Evolutionary conservation across 2,888 invertebrate species (phyloP), one percentile per base, ranked within the genome.

Genomic region (Acleris emargana): DNA sequence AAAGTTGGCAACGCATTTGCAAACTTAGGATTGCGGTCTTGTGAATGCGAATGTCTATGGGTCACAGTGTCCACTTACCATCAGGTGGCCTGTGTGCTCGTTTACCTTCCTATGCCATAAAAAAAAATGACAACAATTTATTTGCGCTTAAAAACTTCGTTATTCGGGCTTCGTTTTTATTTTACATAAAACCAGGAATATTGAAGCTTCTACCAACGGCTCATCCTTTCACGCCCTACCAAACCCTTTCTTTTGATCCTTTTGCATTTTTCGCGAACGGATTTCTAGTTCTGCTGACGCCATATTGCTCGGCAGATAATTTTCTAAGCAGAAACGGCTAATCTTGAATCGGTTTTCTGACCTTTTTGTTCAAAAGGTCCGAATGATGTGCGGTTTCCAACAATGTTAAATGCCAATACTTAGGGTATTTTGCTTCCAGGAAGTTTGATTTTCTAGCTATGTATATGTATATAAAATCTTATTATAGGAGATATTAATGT

Each of bases 271-370:
- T 51, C 55, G 61, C 61, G 47, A 66, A 51, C 45, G 57, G 66
- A 62, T 16, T 42, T 55, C 63, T 68, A 66, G 58, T 67, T 64
- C 67, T 50, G 68, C 53, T 58, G 67, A 64, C 55, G 68, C 59
- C 25, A 55, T 62, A 63, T 72, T 72, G 73, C 69, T 73, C 68
- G 67, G 62, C 68, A 69, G 73, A 74, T 75, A 70, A 74, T 76
- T 73, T 76, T 67, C 64, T 58, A 59, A 59, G 68, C 68, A 70
- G 73, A 73, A 77, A 73, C 50, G 60, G 70, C 73, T 73, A 77
- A 74, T 75, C 73, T 71, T 62, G 67, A 50, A 42, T 52, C 43
- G 43, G 64, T 38, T 67, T 53, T 45, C 43, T 6, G 49, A 62
- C 58, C 59, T 59, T 66, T 68, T 45, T 42, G 42, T 50, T 20